Evolutionary conservation across 2,888 invertebrate species (phyloP), one percentile per base, ranked within the genome.

Genomic region (Enchytraeus crypticus): DNA sequence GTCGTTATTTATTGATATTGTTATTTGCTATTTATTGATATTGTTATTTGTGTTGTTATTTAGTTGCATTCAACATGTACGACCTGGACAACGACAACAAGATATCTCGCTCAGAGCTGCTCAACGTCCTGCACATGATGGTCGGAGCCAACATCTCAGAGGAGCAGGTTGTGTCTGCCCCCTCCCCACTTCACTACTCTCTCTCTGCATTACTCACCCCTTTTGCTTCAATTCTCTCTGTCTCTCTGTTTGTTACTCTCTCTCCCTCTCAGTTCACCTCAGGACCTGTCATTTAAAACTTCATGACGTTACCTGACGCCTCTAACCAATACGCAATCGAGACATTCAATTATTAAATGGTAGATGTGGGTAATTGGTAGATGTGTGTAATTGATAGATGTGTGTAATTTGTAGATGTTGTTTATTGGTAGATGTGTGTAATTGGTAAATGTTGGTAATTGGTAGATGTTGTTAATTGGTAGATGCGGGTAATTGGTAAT

Each of bases 61-160:
- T 54, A 95, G 93, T 97, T 85, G 97, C 98, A 5, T 98, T 98
- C 80, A 93, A 93, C 79, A 95, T 99, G 92, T 98, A 99, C 77
- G 98, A 98, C 80, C 82, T 98, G 79, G 97, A 98, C 80, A 92
- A 92, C 77, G 97, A 98, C 81, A 92, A 93, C 72, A 86, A 88
- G 75, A 95, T 97, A 66, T 93, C 95, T 26, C 85, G 92, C 62
- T 96, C 97, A 76, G 98, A 99, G 80, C 83, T 98, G 51, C 81
- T 98, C 57, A 92, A 93, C 34, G 96, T 98, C 70, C 82, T 98
- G 27, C 96, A 97, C 76, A 97, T 97, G 96, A 97, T 99, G 98
- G 98, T 98, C 65, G 98, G 98, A 54, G 93, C 93, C 2, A 98
- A 98, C 77, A 98, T 83, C 60, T 82, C 83, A 14, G 80, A 82